phyloP scores from a whole-genome alignment of 2,797 vertebrate species.

The Distichodus sexfasciatus region DNA sequence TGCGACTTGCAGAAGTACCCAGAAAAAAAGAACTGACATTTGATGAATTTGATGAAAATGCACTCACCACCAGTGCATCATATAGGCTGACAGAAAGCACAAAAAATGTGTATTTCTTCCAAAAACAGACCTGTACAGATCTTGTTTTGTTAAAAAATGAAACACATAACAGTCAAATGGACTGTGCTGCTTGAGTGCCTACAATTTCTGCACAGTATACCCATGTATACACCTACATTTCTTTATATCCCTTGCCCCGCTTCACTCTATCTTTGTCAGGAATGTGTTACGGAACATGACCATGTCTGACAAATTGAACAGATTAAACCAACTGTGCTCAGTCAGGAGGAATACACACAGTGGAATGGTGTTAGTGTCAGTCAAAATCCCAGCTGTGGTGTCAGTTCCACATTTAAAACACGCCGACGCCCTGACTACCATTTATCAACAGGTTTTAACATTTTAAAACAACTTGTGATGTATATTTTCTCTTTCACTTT shows the following conservation, averaged over 20 bases:
- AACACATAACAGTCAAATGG: too few relatives aligned
- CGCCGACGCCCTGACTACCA: not conserved
- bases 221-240: too few relatives aligned
- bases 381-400: constrained; percentile 11
- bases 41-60: too few relatives aligned
- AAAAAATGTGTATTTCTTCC: too few relatives aligned
- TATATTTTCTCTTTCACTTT: not conserved
- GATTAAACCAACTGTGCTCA: constrained; percentile 14
- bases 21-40: too few relatives aligned
- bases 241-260: not conserved
- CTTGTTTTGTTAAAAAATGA: too few relatives aligned
- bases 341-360: constrained; percentile 18
- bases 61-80: too few relatives aligned
- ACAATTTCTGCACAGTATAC: too few relatives aligned
- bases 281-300: constrained; percentile 20
- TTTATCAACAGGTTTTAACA: not conserved
- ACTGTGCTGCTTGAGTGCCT: too few relatives aligned
- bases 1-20: too few relatives aligned
- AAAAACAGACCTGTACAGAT: too few relatives aligned
- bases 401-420: not conserved
- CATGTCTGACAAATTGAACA: constrained; percentile 29
- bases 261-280: constrained; percentile 6
- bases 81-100: too few relatives aligned
- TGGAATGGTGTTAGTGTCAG: not conserved
- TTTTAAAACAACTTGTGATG: not conserved